Base-by-base conservation (phyloP, 1,140 invertebrate species). In the Trachymyrmex septentrionalis region DNA sequence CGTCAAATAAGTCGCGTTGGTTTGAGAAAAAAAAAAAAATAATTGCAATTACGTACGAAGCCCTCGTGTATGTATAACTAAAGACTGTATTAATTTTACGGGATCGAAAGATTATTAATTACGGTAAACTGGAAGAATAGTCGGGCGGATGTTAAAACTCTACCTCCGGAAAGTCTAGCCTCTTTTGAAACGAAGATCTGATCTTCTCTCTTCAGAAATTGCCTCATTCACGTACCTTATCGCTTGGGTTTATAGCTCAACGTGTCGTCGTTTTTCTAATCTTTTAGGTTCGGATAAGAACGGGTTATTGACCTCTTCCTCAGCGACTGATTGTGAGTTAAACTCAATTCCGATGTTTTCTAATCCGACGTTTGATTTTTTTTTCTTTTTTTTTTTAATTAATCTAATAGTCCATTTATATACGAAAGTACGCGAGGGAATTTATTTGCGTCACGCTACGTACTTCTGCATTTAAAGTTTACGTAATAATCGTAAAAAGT, bases 211-310 rank as follows among this genome's bases (percentile, higher is more conserved):
- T 59, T 48, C 27, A 44, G 66, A 59, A 72, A 82, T 82, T 82
- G 21, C 10, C 27, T 48, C 59, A 38, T 84, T 59, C 57, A 69
- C 71, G 61, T 75, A 44, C 3, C 30, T 90, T 90, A 90, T 90
- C 89, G 86, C 38, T 30, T 57, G 19, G 55, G 34, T 78, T 87
- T 87, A 87, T 76, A 71, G 72, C 61, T 89, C 73, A 50, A 38
- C 59, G 3, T 48, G 57, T 55, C 55, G 57, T 72, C 48, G 48
- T 87, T 63, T n/a, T 71, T 63, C 84, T 48, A 53, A 71, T 63
- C 21, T 48, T 63, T 67, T 50, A 77, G 21, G 57, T 48, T 75
- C 21, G 85, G 61, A 87, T 78, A 85, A 85, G 78, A 89, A 12
- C 44, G 73, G 89, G 67, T 76, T 53, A 63, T 86, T 21, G 77